phyloP scores from a whole-genome alignment of 2,888 invertebrate species.

The Eudemis profundana region DNA sequence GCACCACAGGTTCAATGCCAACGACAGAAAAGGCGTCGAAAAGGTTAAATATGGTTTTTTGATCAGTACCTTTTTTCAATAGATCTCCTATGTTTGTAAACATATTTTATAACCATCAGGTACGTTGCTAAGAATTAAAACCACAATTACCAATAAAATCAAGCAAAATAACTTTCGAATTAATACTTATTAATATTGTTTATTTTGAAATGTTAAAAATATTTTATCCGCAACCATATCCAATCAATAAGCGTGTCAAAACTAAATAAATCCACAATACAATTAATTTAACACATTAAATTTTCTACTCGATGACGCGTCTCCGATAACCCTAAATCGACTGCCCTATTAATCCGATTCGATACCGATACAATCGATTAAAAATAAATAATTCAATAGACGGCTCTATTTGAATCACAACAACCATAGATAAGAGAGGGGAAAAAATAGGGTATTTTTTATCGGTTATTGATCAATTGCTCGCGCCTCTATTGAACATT shows the following conservation, averaged over 20 bases:
- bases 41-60: too few species aligned
- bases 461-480: conserved; percentile 77
- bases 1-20: too few species aligned
- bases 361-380: conserved; percentile 44
- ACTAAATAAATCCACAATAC: conserved; percentile 24
- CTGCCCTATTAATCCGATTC: conserved; percentile 40
- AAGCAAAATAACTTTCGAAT: not conserved
- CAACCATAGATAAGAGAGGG: conserved; percentile 71
- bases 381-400: conserved; percentile 55
- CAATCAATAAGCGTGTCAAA: conserved; percentile 8
- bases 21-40: too few species aligned
- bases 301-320: conserved; percentile 26
- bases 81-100: too few species aligned
- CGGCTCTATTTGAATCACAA: conserved; percentile 72
- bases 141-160: not conserved
- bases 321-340: conserved; percentile 19
- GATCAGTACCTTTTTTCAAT: too few species aligned
- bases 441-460: conserved; percentile 70
- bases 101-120: too few species aligned
- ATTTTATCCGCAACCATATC: not conserved
- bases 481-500: conserved; percentile 81
- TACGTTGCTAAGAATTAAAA: too few species aligned
- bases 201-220: not conserved
- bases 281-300: conserved; percentile 31
- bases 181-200: not conserved